Evolutionary conservation across 2,797 vertebrate genomes (phyloP).

Genomic region (Silurus lanzhouensis): DNA sequence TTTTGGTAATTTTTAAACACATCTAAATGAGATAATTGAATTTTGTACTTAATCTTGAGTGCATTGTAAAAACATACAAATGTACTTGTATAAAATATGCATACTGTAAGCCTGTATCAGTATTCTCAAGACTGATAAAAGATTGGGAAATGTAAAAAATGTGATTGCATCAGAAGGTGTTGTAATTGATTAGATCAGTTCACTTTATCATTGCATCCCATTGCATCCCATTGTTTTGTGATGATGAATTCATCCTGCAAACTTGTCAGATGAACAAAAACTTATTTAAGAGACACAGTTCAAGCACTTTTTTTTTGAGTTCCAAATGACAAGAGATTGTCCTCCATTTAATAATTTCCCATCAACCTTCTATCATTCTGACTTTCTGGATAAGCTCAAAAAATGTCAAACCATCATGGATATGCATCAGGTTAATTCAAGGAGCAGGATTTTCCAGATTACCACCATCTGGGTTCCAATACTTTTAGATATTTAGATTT

Average conservation of each 20-base stretch:
- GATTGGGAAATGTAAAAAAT: background rate
- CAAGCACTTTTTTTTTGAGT: too few species aligned
- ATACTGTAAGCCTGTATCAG: background rate
- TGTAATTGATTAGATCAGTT: slow-evolving; percentile 3
- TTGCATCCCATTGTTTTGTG: background rate
- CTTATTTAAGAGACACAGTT: slow-evolving; percentile 1
- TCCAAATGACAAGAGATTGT: background rate
- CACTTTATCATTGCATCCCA: background rate
- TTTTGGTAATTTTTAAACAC: too few species aligned
- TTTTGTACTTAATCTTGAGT: background rate
- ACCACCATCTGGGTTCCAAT: background rate
- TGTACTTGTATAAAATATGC: background rate
- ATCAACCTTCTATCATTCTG: background rate
- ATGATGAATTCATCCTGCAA: background rate
- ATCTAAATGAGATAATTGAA: too few species aligned
- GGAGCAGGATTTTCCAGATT: background rate
- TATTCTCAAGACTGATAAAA: background rate
- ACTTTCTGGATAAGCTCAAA: background rate
- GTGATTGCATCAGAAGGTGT: background rate
- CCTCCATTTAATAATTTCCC: background rate
- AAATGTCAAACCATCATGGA: background rate
- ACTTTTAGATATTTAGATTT: background rate
- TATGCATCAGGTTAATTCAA: background rate
- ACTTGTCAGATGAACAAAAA: background rate
- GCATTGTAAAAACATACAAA: background rate